A percentile compares a stretch with the other conserved stretches of the same genome.
Conservation (phyloP, 2,797 vertebrate genomes). For the Sebastes paucispinis region DNA sequence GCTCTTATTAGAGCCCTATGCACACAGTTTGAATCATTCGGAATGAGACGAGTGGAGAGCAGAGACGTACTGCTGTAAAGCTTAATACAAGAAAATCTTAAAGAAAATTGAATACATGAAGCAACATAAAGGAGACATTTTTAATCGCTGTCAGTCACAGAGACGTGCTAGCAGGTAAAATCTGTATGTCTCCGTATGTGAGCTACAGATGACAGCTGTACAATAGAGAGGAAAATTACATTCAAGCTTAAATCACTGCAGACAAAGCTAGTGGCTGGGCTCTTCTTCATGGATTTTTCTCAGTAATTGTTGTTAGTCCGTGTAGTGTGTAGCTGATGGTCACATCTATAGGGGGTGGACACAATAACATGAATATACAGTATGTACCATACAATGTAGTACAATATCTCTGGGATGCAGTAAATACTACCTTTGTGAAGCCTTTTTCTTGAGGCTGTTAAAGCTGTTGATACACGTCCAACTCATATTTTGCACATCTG, state of each 20-base stretch:
- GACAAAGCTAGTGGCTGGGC: background rate
- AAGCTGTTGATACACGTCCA: background rate
- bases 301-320: slow-evolving; percentile 8
- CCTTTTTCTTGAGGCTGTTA: background rate
- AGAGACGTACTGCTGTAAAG: background rate
- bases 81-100: background rate
- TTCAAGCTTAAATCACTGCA: background rate
- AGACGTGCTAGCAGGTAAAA: background rate
- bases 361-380: background rate
- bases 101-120: background rate
- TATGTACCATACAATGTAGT: background rate
- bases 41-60: background rate
- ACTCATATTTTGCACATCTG: background rate
- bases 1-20: background rate
- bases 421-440: background rate
- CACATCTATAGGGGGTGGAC: background rate
- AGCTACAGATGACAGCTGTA: slow-evolving; percentile 20
- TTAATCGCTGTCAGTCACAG: slow-evolving; percentile 10
- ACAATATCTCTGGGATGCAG: background rate
- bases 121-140: slow-evolving; percentile 7
- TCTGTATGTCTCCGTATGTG: background rate
- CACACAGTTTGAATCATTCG: background rate
- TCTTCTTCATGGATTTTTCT: background rate
- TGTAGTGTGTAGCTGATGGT: slow-evolving; percentile 4
- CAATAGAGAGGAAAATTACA: background rate